Conservation (phyloP, 2,113 vertebrate species). For the Nothocercus nigrocapillus region DNA sequence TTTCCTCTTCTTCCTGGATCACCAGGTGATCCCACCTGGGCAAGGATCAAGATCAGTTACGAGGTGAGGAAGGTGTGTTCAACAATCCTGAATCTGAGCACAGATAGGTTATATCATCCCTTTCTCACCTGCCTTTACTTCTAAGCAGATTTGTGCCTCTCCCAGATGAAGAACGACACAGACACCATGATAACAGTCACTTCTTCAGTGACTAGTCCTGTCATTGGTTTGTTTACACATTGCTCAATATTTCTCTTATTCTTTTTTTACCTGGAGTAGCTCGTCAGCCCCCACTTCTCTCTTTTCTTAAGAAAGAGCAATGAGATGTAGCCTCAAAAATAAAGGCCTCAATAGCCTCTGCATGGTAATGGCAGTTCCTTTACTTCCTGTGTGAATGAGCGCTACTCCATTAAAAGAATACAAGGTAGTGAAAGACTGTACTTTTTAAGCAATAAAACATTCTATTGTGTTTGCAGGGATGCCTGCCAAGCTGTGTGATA, state of each 20-base stretch:
- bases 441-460: constrained; percentile 22
- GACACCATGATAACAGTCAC: neutral
- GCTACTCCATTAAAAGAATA: neutral
- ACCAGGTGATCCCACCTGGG: neutral
- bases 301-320: neutral
- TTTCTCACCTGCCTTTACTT: neutral
- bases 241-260: neutral
- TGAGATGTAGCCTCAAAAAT: neutral
- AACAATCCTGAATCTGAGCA: neutral
- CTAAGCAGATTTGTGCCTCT: neutral
- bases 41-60: neutral
- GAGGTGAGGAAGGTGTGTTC: neutral
- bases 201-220: neutral
- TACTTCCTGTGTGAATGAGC: neutral
- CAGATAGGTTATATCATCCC: neutral
- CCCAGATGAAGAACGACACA: neutral
- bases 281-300: neutral
- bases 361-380: neutral
- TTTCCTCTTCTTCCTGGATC: neutral
- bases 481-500: constrained; percentile 34
- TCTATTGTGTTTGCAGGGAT: constrained; percentile 16
- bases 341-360: neutral
- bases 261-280: neutral
- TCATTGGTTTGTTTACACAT: neutral
- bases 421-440: neutral